Conservation (phyloP, 2,113 vertebrate genomes). For the Nannospalax galili region DNA sequence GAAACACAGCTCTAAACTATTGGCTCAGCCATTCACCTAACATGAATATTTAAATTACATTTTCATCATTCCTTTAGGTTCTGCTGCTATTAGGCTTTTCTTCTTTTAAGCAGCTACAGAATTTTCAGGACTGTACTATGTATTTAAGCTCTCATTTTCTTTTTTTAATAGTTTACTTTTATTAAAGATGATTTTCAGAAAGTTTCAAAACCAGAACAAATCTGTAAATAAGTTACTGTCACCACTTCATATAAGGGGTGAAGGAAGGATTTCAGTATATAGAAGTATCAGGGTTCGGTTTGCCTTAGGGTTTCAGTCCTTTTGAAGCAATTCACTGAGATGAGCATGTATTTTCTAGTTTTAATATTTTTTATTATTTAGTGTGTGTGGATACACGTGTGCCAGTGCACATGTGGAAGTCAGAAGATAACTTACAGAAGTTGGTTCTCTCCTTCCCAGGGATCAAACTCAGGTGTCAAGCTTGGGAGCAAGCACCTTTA, state of each 20-base stretch:
- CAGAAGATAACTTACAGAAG: neutral
- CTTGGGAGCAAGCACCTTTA: neutral
- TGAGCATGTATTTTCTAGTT: neutral
- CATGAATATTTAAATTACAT: neutral
- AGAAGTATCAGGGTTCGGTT: neutral
- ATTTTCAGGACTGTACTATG: neutral
- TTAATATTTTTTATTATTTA: neutral
- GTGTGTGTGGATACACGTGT: neutral
- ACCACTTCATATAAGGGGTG: neutral
- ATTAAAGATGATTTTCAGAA: neutral
- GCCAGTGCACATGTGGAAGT: neutral
- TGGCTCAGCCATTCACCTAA: neutral
- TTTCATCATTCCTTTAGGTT: neutral
- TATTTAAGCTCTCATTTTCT: neutral
- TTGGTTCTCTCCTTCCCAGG: neutral
- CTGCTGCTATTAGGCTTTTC: slow-evolving; percentile 15
- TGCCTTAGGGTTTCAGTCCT: neutral
- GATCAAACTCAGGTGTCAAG: neutral
- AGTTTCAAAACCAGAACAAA: neutral
- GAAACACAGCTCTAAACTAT: neutral
- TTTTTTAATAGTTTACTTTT: neutral
- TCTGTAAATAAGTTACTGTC: neutral
- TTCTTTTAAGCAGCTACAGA: neutral
- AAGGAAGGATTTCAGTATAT: neutral
- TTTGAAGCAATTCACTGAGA: neutral